Base-by-base conservation (phyloP, 2,888 invertebrate species). In the Heliothis peltigera region DNA sequence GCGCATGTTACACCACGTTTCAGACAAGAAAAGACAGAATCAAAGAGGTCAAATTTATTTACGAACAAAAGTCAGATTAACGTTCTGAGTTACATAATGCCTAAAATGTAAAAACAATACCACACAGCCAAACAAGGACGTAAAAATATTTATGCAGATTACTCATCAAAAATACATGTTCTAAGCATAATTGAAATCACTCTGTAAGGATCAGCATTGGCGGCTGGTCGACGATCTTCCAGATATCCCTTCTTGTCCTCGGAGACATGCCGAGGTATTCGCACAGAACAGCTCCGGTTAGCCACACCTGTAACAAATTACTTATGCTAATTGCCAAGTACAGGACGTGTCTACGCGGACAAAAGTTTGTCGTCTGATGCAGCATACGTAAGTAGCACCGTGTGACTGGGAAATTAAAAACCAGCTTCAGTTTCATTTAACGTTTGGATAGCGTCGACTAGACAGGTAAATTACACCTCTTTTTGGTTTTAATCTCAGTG, bases 231-330 rank as follows among this genome's bases (percentile, higher is more conserved):
- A 57, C 99, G 96, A 92, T 99, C 99, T 91, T 99, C 99, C 70
- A 99, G 95, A 87, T 99, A 99, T 0, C 99, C 99, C 82, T 97
- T 97, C 85, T 98, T 98, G 35, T 98, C 98, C 83, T 98, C 98
- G 2, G 98, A 98, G 53, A 98, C 98, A 67, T 97, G 97, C 2
- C 99, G 96, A 0, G 99, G 99, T 84, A 99, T 99, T 71, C 99
- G 97, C 85, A 99, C 98, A 85, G 98, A 98, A 87, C 98, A 98
- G 53, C 97, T 97, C 66, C 99, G 97, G 92, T 99, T 98, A 47
- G 99, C 99, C 1, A 99, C 98, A 64, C 98, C 98, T 89, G 96
- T 22, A 62, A 59, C 53, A 61, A 58, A 76, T 65, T 25, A 60
- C 7, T 48, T 64, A 60, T 25, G 39, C 19, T 39, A 53, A 71